Evolutionary conservation across 92 coral and sea anemone species (phyloP), one percentile per base, ranked within the genome.

Genomic region (Umimayanthus kanabou): DNA sequence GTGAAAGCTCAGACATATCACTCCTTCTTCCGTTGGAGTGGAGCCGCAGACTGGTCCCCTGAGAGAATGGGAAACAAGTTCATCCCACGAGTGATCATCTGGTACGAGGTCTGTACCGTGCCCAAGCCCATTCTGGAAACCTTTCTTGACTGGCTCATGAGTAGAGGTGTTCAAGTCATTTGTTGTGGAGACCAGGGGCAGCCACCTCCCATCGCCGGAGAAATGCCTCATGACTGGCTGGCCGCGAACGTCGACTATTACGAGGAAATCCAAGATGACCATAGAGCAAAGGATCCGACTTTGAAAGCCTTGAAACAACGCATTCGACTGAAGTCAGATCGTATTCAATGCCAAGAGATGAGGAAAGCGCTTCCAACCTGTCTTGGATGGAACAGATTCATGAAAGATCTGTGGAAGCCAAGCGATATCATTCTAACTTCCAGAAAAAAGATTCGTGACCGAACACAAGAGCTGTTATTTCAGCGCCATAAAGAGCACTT

Each of bases 61-160:
- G 80, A 85, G 23, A 61, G 80, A 13, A 85, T 85, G 70, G 80
- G 88, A 5, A 80, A 85, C 16, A 85, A 70, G 80, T 85, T 85
- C 37, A 33, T 33, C 37, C 37, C 37, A 33, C 37, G 37, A n/a
- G 37, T 33, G 37, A 33, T 33, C 37, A 33, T 33, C 0, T 33
- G 1, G 37, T 0, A 33, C 37, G 37, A 33, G 37, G 2, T 33
- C 37, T 33, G 37, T 33, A 33, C 37, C 37, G 37, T 33, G 37
- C 37, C 37, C 37, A 33, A 33, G 37, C 37, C 37, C 37, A 33
- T 33, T 33, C 37, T 33, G 37, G 37, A 33, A 33, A 33, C 37
- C 37, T 33, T 33, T 33, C 37, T 33, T 2, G 37, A 33, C 37
- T 33, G 37, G 37, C 37, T 33, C 37, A 33, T 33, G 37, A 33